Evolutionary conservation across 2,888 invertebrate genomes (phyloP).

Genomic region (Poecilobothrus nobilitatus): DNA sequence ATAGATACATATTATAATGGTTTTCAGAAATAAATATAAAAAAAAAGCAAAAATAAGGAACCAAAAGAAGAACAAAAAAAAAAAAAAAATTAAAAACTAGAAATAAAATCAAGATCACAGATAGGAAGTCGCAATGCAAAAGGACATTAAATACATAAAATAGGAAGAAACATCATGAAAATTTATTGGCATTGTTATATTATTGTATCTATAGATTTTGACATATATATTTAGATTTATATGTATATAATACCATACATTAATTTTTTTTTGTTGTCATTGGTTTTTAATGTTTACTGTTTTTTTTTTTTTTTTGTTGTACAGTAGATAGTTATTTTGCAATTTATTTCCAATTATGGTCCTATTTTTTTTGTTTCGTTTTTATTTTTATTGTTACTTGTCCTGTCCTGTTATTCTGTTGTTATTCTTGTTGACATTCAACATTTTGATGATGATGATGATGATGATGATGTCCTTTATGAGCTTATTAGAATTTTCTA

Average conservation of each 20-base stretch:
- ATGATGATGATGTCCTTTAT: slow-evolving; percentile 6
- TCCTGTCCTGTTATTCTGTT: background rate
- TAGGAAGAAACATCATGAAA: slow-evolving; percentile 1
- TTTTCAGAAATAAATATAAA: too few relatives aligned
- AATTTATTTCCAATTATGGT: slow-evolving; percentile 4
- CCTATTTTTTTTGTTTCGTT: background rate
- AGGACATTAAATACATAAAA: slow-evolving; percentile 4
- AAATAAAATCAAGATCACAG: background rate
- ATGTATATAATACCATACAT: background rate
- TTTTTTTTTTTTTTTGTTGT: background rate
- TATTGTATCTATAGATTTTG: too few relatives aligned
- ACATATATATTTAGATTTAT: background rate
- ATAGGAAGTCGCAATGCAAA: background rate
- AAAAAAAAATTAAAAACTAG: background rate
- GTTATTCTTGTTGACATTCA: slow-evolving; percentile 2
- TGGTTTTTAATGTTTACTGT: too few relatives aligned
- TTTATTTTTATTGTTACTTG: too few relatives aligned
- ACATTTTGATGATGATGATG: background rate
- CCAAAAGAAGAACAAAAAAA: too few relatives aligned
- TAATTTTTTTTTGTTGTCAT: background rate
- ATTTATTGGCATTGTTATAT: background rate
- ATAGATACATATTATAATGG: too few relatives aligned
- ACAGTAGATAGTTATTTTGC: slow-evolving; percentile 2
- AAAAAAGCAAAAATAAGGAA: too few relatives aligned
- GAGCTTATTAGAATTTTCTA: background rate